Conservation (phyloP, 2,888 invertebrate species). For the Junonia oenone region DNA sequence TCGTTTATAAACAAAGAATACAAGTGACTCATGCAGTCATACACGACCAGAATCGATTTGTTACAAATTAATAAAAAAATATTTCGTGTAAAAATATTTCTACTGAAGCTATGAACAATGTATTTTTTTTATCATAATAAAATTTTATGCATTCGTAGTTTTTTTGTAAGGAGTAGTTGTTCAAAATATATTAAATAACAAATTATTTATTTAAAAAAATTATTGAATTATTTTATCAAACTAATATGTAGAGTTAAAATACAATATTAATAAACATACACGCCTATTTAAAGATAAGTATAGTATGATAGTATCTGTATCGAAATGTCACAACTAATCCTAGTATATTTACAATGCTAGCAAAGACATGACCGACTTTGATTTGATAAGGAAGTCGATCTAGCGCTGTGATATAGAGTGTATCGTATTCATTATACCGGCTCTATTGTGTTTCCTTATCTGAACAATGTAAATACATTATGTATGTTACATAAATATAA, state of each 20-base stretch:
- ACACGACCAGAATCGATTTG: slow-evolving; percentile 4
- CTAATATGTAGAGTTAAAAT: too few species aligned
- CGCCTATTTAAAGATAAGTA: neutral
- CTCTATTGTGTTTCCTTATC: slow-evolving; percentile 16
- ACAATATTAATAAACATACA: neutral
- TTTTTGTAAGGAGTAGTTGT: too few species aligned
- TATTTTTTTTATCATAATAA: too few species aligned
- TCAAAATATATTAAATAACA: too few species aligned
- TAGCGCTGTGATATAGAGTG: neutral
- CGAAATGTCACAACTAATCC: neutral
- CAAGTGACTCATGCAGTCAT: slow-evolving; percentile 17
- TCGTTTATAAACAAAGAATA: slow-evolving; percentile 18
- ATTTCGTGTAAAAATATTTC: slow-evolving; percentile 1
- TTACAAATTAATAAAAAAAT: neutral
- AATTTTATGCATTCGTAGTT: too few species aligned
- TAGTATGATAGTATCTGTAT: neutral
- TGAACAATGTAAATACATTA: slow-evolving; percentile 20
- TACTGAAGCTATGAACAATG: too few species aligned
- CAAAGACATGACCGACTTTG: slow-evolving; percentile 10
- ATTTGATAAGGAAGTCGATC: slow-evolving; percentile 19
- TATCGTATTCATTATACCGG: slow-evolving; percentile 10
- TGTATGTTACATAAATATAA: slow-evolving; percentile 25
- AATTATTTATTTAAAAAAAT: too few species aligned
- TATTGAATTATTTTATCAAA: too few species aligned
- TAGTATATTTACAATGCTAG: neutral